Evolutionary conservation across 2,113 vertebrate species (phyloP).

Genomic region (Tamias sibiricus): DNA sequence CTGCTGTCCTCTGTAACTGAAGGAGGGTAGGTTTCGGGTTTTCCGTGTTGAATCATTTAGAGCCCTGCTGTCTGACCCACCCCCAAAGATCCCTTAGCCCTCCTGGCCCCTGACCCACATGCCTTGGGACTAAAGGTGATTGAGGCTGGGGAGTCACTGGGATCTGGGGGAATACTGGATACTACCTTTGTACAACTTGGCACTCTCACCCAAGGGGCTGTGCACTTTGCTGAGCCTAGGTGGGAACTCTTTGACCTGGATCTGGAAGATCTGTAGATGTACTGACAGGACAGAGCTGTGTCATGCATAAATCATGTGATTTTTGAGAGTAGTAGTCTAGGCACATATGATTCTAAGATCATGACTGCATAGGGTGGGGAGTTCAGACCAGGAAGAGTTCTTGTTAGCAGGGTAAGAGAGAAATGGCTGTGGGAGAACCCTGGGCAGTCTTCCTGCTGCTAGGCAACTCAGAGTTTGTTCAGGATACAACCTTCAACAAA

Average conservation of each 20-base stretch:
- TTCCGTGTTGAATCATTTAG: slow-evolving; percentile 83
- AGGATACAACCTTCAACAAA: background rate
- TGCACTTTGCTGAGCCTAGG: background rate
- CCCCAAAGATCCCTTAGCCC: slow-evolving; percentile 26
- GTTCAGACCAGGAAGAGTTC: background rate
- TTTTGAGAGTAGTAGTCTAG: slow-evolving; percentile 29
- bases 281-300: background rate
- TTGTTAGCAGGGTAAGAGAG: background rate
- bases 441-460: background rate
- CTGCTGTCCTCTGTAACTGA: slow-evolving; percentile 70
- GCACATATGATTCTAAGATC: slow-evolving; percentile 60
- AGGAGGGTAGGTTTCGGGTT: slow-evolving; percentile 78
- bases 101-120: slow-evolving; percentile 17
- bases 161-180: fast-evolving
- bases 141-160: background rate
- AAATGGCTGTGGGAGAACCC: background rate
- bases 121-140: background rate
- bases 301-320: slow-evolving; percentile 66
- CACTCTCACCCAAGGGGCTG: background rate
- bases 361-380: background rate
- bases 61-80: slow-evolving; percentile 64
- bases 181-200: background rate
- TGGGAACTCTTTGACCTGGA: slow-evolving; percentile 62
- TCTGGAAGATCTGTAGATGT: slow-evolving; percentile 49
- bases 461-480: background rate